Percentiles rank a stretch among this genome's conserved stretches.
These are phyloP conservation scores for Omphaloscelis lunosa DNA, from an alignment of 2,888 invertebrate species.

Conservation along the genomic window DNA sequence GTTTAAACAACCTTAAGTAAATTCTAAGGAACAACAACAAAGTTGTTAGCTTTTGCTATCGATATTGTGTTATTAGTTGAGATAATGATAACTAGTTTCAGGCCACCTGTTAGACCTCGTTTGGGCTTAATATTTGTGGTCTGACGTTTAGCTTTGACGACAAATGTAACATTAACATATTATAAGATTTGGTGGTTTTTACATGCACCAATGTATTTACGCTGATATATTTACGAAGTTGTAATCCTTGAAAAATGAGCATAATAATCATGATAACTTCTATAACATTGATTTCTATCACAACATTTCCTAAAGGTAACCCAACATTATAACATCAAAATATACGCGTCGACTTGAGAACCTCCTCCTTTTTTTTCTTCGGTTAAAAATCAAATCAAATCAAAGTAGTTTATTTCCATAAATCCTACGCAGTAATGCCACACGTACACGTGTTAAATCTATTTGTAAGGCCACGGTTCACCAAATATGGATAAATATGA, in stretches of 20 bases:
- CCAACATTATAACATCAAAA: neutral
- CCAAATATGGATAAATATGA: neutral
- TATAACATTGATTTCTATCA: no score
- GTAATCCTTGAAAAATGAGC: no score
- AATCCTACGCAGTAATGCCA: neutral
- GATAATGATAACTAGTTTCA: constrained; percentile 1
- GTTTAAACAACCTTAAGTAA: neutral
- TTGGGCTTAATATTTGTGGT: neutral
- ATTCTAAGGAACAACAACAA: constrained; percentile 16
- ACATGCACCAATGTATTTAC: no score
- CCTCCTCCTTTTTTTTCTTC: no score
- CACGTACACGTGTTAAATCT: neutral
- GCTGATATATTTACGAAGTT: no score
- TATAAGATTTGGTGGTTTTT: no score
- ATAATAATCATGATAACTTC: no score
- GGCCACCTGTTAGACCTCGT: constrained; percentile 26
- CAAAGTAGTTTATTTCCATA: neutral
- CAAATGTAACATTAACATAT: neutral
- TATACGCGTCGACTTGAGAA: no score
- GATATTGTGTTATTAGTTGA: neutral
- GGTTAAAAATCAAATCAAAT: no score
- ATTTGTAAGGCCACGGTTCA: neutral
- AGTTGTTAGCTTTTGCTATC: constrained; percentile 4
- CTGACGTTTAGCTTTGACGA: neutral
- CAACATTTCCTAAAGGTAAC: neutral